phyloP scores from a whole-genome alignment of 2,888 invertebrate species.

The Hirtodrosophila cameraria region DNA sequence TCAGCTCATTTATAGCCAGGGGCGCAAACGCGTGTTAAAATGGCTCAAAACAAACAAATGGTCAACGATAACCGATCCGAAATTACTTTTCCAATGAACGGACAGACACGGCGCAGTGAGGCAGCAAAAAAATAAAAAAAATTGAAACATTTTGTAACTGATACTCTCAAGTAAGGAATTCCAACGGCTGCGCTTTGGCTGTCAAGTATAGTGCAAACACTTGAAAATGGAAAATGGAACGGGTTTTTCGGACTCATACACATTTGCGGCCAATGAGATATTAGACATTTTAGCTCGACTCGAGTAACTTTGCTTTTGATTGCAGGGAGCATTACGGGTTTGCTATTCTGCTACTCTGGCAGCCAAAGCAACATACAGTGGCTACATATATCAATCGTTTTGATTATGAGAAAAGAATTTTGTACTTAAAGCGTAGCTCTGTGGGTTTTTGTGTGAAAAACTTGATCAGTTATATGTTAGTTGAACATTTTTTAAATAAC shows the following conservation, averaged over 20 bases:
- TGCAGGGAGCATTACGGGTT: slow-evolving; percentile 38
- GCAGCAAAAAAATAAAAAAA: slow-evolving; percentile 70
- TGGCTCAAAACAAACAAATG: slow-evolving; percentile 73
- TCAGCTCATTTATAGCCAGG: slow-evolving; percentile 41
- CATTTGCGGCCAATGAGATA: slow-evolving; percentile 22
- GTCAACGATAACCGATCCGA: slow-evolving; percentile 68
- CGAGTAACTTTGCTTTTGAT: slow-evolving; percentile 49
- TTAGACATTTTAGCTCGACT: slow-evolving; percentile 30
- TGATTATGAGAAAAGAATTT: slow-evolving; percentile 25
- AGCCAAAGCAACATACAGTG: slow-evolving; percentile 24
- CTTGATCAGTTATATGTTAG: no score
- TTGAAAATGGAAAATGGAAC: slow-evolving; percentile 56
- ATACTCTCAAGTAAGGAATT: slow-evolving; percentile 66
- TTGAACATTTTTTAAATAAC: no score
- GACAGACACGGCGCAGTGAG: slow-evolving; percentile 49
- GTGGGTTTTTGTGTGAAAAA: no score
- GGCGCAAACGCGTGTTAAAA: slow-evolving; percentile 73
- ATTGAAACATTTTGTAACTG: slow-evolving; percentile 76
- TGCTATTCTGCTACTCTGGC: slow-evolving; percentile 36
- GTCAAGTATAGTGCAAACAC: slow-evolving; percentile 72
- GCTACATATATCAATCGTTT: slow-evolving; percentile 23
- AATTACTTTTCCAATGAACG: slow-evolving; percentile 61
- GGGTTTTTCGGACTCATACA: slow-evolving; percentile 36
- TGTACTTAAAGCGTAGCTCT: neutral
- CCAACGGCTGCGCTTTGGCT: slow-evolving; percentile 62